Percentiles rank a stretch among this genome's conserved stretches.
phyloP scores from a whole-genome alignment of 1,140 invertebrate species.

The Tyrophagus putrescentiae region DNA sequence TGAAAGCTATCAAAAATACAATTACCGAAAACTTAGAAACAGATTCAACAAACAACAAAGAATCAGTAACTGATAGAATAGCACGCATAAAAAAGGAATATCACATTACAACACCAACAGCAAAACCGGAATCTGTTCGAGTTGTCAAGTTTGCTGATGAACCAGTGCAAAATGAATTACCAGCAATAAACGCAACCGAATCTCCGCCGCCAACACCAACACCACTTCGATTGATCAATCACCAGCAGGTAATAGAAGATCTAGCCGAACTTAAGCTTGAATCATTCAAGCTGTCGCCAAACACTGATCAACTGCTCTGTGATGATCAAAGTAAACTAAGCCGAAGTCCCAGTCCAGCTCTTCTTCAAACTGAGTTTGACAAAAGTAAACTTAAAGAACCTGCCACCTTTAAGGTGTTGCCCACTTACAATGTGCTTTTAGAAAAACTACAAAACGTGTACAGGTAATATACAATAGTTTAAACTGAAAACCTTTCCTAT shows the following conservation, averaged over 20 bases:
- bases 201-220: neutral
- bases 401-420: too few species aligned
- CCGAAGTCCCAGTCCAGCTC: too few species aligned
- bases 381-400: neutral
- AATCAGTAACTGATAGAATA: neutral
- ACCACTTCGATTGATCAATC: neutral
- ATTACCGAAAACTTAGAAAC: neutral
- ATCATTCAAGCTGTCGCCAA: neutral
- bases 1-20: neutral
- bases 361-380: neutral
- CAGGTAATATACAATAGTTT: neutral
- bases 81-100: neutral
- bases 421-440: slow-evolving; percentile 3
- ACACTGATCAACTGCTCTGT: slow-evolving; percentile 6
- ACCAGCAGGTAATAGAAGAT: neutral
- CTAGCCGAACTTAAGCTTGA: neutral
- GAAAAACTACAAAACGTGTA: neutral
- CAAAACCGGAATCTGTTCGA: neutral
- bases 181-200: neutral
- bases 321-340: too few species aligned
- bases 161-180: neutral
- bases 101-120: neutral
- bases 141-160: neutral
- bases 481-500: neutral
- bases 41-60: neutral